Base-by-base conservation (phyloP, 2,888 invertebrate genomes). In the Andrena trimmerana region DNA sequence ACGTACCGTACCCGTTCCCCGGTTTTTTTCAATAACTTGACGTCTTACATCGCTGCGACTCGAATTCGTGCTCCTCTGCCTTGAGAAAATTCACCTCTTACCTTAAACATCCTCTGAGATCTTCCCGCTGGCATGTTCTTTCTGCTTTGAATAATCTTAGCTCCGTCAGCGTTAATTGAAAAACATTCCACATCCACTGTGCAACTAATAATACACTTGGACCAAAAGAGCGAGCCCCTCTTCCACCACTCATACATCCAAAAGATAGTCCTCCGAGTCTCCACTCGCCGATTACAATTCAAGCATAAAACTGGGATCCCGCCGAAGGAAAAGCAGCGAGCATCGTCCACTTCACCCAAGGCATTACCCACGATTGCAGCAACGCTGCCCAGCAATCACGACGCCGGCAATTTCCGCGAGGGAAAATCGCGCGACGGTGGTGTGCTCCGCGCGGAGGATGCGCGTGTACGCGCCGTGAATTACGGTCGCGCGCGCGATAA, bases 401-500 rank as follows among this genome's bases (percentile, higher is more conserved):
- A n/a, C 27, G 20, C 42, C 16, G n/a, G 31, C 50, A 67, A 67
- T 67, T 67, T 24, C 52, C 10, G 20, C n/a, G 31, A 10, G 52
- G 67, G 52, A 29, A 31, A 29, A 6, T 27, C 67, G 6, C 10
- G 68, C 29, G 33, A 29, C 52, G 24, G 60, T 42, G 65, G 36
- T 50, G 33, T 16, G 52, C 65, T 60, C 31, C 60, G 52, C 42
- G 36, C 60, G 42, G 31, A 57, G 13, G 50, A 66, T 50, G 62
- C 50, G 33, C 27, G 48, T 81, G 82, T 86, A 83, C 82, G 81
- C 75, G 84, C 78, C 86, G 88, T 93, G 93, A 93, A 93, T 93
- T 90, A 92, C 90, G 87, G 87, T 85, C 82, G 88, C 83, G 81
- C 65, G 66, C 83, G 89, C 85, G 92, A 92, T 92, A 91, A 93